Conservation (phyloP, 1,140 invertebrate genomes). For the Cydia splendana region DNA sequence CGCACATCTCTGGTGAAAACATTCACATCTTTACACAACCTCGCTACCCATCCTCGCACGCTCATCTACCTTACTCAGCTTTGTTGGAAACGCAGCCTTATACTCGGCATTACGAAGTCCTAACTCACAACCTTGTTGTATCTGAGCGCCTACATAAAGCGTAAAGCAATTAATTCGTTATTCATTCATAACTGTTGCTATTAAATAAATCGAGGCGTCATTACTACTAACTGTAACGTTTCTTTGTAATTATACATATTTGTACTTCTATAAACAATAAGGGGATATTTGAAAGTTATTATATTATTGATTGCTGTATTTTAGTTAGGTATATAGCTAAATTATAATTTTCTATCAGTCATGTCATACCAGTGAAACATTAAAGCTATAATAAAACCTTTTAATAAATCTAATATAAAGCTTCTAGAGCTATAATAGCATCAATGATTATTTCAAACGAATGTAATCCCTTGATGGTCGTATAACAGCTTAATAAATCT, state of each 20-base stretch:
- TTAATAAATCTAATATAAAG: not conserved
- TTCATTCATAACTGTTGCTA: not conserved
- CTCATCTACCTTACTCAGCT: too few species aligned
- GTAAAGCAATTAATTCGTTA: not conserved
- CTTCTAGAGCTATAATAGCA: not conserved
- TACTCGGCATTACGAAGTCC: not conserved
- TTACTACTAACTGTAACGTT: not conserved
- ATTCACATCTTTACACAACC: too few species aligned
- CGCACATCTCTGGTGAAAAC: too few species aligned
- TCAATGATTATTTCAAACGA: conserved; percentile 8
- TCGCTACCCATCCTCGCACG: too few species aligned
- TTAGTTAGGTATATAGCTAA: too few species aligned
- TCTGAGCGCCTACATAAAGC: not conserved
- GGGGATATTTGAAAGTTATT: too few species aligned
- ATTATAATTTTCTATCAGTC: too few species aligned
- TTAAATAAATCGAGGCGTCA: not conserved
- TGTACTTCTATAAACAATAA: not conserved
- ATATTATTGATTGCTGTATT: too few species aligned
- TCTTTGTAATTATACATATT: not conserved
- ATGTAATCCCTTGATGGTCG: not conserved
- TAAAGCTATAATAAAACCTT: not conserved
- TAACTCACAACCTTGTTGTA: not conserved
- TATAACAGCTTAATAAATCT: conserved; percentile 47
- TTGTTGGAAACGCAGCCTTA: too few species aligned
- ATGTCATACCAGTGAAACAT: too few species aligned